phyloP scores from a whole-genome alignment of 1,140 invertebrate species.

The Drosophila kepulauana region DNA sequence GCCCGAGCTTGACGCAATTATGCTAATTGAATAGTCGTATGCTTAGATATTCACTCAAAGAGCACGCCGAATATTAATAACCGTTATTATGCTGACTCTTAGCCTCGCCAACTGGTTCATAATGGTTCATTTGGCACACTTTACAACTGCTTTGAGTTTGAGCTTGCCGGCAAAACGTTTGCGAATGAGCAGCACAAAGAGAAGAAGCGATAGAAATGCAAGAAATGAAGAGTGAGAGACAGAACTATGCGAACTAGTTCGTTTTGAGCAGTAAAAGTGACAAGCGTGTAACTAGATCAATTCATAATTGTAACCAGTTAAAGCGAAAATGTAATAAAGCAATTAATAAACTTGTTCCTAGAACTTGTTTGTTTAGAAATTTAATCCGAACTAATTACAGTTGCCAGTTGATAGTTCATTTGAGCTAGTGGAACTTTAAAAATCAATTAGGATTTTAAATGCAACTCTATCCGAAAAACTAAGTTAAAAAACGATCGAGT shows the following conservation, averaged over 20 bases:
- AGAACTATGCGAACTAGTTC: conserved; percentile 4
- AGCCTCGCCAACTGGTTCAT: conserved; percentile 35
- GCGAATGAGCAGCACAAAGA: conserved; percentile 2
- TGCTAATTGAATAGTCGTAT: conserved; percentile 51
- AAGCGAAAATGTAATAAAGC: not conserved
- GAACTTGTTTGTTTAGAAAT: not conserved
- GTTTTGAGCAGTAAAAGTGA: not conserved
- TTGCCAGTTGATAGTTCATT: too few relatives aligned
- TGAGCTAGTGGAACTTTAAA: too few relatives aligned
- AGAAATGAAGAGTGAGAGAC: not conserved
- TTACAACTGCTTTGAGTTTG: not conserved
- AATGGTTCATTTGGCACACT: conserved; percentile 35
- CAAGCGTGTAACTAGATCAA: not conserved
- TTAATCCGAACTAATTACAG: not conserved
- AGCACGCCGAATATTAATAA: conserved; percentile 51
- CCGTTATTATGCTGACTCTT: conserved; percentile 46
- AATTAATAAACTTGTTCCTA: not conserved
- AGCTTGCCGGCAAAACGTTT: conserved; percentile 19
- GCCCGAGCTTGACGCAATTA: conserved; percentile 27
- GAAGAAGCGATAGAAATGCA: not conserved
- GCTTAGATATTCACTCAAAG: conserved; percentile 39
- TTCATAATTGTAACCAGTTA: not conserved
- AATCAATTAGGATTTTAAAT: too few relatives aligned
- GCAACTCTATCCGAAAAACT: too few relatives aligned
- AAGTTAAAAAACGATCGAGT: too few relatives aligned